Percentiles rank a stretch among this genome's conserved stretches.
Evolutionary conservation across 2,113 vertebrate genomes (phyloP).

Genomic region (Phyllopteryx taeniolatus): DNA sequence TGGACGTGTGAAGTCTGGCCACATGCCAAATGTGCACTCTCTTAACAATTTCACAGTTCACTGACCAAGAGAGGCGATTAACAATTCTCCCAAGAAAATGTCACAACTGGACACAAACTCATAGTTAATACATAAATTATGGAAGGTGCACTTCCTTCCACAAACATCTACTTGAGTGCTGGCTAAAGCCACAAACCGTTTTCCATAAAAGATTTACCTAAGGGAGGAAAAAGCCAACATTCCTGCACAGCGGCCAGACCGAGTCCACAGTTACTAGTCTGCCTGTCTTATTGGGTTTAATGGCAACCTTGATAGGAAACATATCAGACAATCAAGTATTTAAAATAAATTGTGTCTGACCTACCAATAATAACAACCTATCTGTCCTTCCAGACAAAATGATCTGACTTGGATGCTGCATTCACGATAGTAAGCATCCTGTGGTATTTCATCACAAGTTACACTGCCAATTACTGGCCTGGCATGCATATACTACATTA

Average conservation of each 20-base stretch:
- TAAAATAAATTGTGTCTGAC: background rate
- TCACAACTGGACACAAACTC: slow-evolving; percentile 22
- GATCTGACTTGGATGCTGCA: background rate
- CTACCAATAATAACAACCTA: background rate
- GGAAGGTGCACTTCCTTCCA: slow-evolving; percentile 28
- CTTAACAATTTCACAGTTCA: background rate
- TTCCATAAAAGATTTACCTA: slow-evolving; percentile 31
- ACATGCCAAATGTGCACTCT: background rate
- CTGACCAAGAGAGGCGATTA: background rate
- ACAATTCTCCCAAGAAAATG: background rate
- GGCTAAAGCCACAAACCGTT: slow-evolving; percentile 16
- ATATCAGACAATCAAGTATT: background rate
- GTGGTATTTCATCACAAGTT: background rate
- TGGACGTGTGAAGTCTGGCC: background rate
- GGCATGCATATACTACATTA: background rate
- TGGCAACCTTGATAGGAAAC: background rate
- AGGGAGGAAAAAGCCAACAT: slow-evolving; percentile 23
- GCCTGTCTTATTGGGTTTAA: background rate
- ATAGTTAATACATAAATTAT: slow-evolving; percentile 22
- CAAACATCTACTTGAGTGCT: slow-evolving; percentile 23
- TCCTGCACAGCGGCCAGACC: slow-evolving; percentile 6
- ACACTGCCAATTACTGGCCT: background rate
- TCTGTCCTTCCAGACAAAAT: background rate
- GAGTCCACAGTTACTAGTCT: background rate
- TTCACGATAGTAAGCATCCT: background rate